phyloP scores from a whole-genome alignment of 2,113 vertebrate genomes.

The Tautogolabrus adspersus region DNA sequence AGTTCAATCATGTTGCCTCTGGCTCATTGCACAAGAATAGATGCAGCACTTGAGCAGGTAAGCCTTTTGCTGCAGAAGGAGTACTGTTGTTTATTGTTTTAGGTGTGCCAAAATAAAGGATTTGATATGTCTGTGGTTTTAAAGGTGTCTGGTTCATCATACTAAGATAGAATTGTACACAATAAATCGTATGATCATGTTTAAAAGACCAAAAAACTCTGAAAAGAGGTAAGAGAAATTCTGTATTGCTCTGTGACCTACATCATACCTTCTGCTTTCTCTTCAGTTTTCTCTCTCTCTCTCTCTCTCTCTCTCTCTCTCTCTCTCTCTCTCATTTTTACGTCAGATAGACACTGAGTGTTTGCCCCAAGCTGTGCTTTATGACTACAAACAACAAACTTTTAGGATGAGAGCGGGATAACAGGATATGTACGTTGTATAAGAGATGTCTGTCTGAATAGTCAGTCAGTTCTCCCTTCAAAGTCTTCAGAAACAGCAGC shows the following conservation, averaged over 20 bases:
- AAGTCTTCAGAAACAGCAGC: background rate
- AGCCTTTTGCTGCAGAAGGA: constrained; percentile 25
- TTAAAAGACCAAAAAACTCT: background rate
- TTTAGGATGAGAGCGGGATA: background rate
- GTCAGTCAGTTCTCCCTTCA: background rate
- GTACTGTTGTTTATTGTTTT: constrained; percentile 4
- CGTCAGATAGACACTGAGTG: background rate
- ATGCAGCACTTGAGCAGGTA: constrained; percentile 57
- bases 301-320: too few relatives aligned
- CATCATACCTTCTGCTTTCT: background rate
- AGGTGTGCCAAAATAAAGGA: constrained; percentile 18
- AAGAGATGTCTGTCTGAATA: background rate
- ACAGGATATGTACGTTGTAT: background rate
- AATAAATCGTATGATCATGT: background rate
- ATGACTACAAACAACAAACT: constrained; percentile 15
- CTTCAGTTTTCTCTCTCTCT: background rate
- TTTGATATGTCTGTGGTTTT: constrained; percentile 4
- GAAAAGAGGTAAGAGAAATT: constrained; percentile 5
- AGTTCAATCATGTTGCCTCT: constrained; percentile 71
- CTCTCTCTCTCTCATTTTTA: too few relatives aligned
- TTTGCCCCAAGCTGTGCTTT: constrained; percentile 10
- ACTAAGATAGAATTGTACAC: background rate
- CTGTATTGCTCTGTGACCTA: constrained; percentile 35
- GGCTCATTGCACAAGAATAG: constrained; percentile 68
- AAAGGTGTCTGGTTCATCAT: background rate